Evolutionary conservation across 2,888 invertebrate species (phyloP), one percentile per base, ranked within the genome.

Genomic region (Rhimphoctona megacephalus): DNA sequence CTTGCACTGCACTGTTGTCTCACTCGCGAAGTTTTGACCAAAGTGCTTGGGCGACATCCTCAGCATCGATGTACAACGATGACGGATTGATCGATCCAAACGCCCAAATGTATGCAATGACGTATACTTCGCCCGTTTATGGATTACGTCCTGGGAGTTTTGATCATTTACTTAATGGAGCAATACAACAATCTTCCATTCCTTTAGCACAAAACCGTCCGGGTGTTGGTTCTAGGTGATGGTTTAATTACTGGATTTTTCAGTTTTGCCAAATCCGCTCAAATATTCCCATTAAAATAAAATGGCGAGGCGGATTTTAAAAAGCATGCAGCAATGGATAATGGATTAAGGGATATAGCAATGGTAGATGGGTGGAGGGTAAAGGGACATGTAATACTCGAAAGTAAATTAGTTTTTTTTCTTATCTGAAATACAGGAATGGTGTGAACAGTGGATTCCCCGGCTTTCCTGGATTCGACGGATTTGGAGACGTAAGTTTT

Each of bases 51-150:
- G 73, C 85, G 64, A 57, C 43, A 36, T 89, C 86, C 22, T 88
- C 88, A 72, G 90, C 91, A 69, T 88, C 81, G 61, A 89, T 88
- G 81, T 89, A 84, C 67, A 89, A 90, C 70, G 74, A 69, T 66
- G 81, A 76, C 61, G 89, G 90, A 76, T 33, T 22, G 67, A 73
- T 81, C 39, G 85, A 90, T 85, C 90, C 89, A 8, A 85, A 83
- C 49, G 87, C 89, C 36, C 81, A 79, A 74, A 67, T 74, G 64
- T 89, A 90, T 49, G 81, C 87, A 69, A 87, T 88, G 77, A 86
- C 89, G 43, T 77, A 85, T 74, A 70, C 87, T 49, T 87, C 74
- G 43, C 74, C 82, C 46, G 25, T 49, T 83, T 81, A 85, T 30
- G 87, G 82, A 67, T 80, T 86, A 19, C 57, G 81, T 69, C 36